These are phyloP conservation scores for Sesia apiformis DNA, from an alignment of 2,888 invertebrate species.

Conservation along the genomic window DNA sequence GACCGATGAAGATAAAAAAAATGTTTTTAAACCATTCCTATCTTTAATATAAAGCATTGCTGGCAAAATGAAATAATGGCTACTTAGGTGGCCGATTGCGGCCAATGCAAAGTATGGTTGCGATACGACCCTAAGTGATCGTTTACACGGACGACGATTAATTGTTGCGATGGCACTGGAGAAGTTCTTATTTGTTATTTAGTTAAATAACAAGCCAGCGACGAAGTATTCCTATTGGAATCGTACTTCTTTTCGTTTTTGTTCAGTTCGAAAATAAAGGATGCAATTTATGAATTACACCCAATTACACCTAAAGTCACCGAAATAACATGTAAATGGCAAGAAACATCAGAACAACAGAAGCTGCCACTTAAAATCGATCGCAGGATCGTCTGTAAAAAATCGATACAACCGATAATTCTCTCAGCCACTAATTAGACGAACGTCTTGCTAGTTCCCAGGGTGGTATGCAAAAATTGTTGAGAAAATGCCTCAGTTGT, in stretches of 20 bases:
- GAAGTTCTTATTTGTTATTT: background rate
- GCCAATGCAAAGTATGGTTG: constrained; percentile 2
- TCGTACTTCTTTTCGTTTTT: too few relatives aligned
- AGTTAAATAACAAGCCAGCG: too few relatives aligned
- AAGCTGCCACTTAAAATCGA: background rate
- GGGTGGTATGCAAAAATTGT: constrained; percentile 70
- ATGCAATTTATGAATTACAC: too few relatives aligned
- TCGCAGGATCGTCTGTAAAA: background rate
- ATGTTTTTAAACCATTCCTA: background rate
- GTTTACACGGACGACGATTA: constrained; percentile 16
- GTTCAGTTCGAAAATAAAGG: too few relatives aligned
- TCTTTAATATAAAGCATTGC: background rate
- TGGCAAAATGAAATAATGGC: constrained; percentile 7
- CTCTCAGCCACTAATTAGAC: background rate
- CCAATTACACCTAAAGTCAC: too few relatives aligned
- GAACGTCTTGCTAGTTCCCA: constrained; percentile 50
- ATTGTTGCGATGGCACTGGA: constrained; percentile 8
- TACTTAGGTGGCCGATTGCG: constrained; percentile 4
- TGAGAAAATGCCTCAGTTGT: constrained; percentile 55
- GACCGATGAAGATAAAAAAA: constrained; percentile 10
- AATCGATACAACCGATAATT: background rate
- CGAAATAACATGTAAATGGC: too few relatives aligned
- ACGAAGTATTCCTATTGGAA: too few relatives aligned
- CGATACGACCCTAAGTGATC: constrained; percentile 16
- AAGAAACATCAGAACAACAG: too few relatives aligned